These are phyloP conservation scores for Coreius guichenoti DNA, from an alignment of 2,797 vertebrate genomes.

Conservation along the genomic window DNA sequence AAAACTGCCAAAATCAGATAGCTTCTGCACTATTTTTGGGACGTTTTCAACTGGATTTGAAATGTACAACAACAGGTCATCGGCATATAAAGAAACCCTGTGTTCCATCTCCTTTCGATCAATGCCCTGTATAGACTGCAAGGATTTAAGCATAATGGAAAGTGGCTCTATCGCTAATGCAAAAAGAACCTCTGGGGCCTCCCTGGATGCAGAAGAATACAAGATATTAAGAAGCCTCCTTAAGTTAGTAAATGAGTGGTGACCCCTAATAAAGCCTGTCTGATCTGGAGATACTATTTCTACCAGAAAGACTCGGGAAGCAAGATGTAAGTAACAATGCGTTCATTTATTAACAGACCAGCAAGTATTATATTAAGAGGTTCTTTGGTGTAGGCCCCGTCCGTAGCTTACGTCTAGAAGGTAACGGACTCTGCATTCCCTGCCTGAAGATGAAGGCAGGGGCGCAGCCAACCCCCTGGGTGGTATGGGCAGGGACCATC, in stretches of 20 bases:
- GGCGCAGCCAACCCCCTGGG: too few relatives aligned
- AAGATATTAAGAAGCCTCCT: background rate
- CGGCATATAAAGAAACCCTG: background rate
- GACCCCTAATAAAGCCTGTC: background rate
- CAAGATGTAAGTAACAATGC: too few relatives aligned
- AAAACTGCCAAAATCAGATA: background rate
- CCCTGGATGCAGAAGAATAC: background rate
- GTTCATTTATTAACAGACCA: too few relatives aligned
- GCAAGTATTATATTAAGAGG: too few relatives aligned
- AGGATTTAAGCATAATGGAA: background rate
- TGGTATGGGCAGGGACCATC: too few relatives aligned
- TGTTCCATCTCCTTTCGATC: background rate
- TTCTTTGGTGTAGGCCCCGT: too few relatives aligned
- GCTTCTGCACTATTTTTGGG: background rate
- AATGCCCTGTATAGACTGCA: background rate
- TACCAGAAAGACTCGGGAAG: too few relatives aligned
- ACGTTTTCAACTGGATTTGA: background rate
- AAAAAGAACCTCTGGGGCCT: background rate
- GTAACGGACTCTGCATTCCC: too few relatives aligned
- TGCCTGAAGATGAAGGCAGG: too few relatives aligned
- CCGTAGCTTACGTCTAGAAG: too few relatives aligned
- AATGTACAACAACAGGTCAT: background rate
- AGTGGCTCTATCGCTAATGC: background rate
- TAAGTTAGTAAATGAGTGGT: slow-evolving; percentile 10
- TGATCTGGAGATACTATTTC: background rate